phyloP scores from a whole-genome alignment of 1,140 invertebrate genomes.

The Eulimnadia texana region DNA sequence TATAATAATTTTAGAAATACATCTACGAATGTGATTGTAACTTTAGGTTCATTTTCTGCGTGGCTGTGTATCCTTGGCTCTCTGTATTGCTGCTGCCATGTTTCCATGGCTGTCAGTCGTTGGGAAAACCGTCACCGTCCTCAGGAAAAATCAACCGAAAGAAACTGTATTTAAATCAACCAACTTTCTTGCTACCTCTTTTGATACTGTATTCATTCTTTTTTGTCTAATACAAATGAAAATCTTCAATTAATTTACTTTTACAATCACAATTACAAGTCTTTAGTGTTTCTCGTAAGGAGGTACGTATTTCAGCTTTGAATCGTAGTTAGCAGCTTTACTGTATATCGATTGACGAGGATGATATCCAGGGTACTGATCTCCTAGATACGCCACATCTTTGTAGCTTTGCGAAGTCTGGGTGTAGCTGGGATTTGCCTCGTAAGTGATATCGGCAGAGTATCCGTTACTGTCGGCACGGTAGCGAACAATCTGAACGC shows the following conservation, averaged over 20 bases:
- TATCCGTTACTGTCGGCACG: conserved; percentile 2
- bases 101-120: conserved; percentile 26
- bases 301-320: no score
- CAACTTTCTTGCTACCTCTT: no score
- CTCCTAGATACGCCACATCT: neutral
- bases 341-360: no score
- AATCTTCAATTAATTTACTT: no score
- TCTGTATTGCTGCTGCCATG: conserved; percentile 37
- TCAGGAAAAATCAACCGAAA: no score
- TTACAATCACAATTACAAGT: no score
- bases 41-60: conserved; percentile 21
- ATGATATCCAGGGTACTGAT: neutral
- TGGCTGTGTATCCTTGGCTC: conserved; percentile 27
- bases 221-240: no score
- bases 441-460: neutral
- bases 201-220: no score
- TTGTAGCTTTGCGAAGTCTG: neutral
- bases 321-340: no score
- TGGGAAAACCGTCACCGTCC: neutral
- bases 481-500: conserved; percentile 10
- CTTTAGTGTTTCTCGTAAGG: no score
- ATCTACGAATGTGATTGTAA: neutral
- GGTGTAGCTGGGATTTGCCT: neutral
- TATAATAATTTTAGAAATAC: conserved; percentile 12
- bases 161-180: no score